phyloP scores from a whole-genome alignment of 2,888 invertebrate species.

The Rutpela maculata region DNA sequence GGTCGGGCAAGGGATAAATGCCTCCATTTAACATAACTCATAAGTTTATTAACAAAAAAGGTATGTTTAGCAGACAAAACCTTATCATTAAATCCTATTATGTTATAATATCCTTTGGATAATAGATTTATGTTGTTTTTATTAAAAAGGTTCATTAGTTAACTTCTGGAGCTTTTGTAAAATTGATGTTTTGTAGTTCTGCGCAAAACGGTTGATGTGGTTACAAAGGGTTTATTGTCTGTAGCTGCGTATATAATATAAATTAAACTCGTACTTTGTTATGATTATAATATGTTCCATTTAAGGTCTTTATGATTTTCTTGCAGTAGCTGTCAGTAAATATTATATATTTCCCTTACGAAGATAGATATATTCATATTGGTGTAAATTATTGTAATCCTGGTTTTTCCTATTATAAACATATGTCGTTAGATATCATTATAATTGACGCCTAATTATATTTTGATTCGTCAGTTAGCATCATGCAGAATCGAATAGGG shows the following conservation, averaged over 20 bases:
- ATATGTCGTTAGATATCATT: too few relatives aligned
- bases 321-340: not conserved
- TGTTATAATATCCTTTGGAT: slow-evolving; percentile 49
- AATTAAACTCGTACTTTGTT: not conserved
- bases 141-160: slow-evolving; percentile 47
- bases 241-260: not conserved
- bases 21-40: slow-evolving; percentile 47
- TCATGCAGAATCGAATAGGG: too few relatives aligned
- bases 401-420: too few relatives aligned
- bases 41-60: slow-evolving; percentile 50
- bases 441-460: too few relatives aligned
- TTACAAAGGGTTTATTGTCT: slow-evolving; percentile 12
- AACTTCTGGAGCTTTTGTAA: slow-evolving; percentile 44
- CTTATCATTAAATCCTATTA: slow-evolving; percentile 54
- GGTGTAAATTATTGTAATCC: not conserved
- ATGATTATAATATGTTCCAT: not conserved
- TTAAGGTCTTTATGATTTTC: not conserved
- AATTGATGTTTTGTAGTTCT: slow-evolving; percentile 13
- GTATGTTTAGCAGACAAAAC: slow-evolving; percentile 49
- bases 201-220: slow-evolving; percentile 2
- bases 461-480: too few relatives aligned
- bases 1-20: slow-evolving; percentile 42
- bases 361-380: not conserved
- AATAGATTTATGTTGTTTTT: slow-evolving; percentile 51
- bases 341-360: not conserved